These are phyloP conservation scores for Dissostichus mawsoni DNA, from an alignment of 2,113 vertebrate genomes.

Conservation along the genomic window DNA sequence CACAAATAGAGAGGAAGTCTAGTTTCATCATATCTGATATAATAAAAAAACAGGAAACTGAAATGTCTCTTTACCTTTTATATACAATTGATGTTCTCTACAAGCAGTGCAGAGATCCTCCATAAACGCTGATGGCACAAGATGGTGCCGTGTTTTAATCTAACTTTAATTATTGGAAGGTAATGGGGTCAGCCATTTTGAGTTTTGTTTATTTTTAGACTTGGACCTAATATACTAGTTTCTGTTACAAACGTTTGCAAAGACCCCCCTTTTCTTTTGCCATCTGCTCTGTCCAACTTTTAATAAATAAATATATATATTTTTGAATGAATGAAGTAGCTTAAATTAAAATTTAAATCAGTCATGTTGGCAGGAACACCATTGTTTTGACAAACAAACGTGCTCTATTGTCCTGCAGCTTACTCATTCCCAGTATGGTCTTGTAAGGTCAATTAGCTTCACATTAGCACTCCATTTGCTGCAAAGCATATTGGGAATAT, in stretches of 20 bases:
- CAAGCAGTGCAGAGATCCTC: not conserved
- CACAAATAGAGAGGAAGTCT: not conserved
- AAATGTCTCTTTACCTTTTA: not conserved
- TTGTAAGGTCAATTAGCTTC: slow-evolving; percentile 12
- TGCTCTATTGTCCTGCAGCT: slow-evolving; percentile 28
- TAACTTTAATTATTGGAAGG: slow-evolving; percentile 17
- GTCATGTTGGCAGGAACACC: slow-evolving; percentile 13
- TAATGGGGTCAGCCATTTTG: slow-evolving; percentile 17
- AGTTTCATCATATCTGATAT: not conserved
- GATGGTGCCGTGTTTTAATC: slow-evolving; percentile 35
- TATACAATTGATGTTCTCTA: no score
- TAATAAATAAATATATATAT: slow-evolving; percentile 17
- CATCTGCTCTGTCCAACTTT: slow-evolving; percentile 36
- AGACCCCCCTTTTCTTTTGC: slow-evolving; percentile 12
- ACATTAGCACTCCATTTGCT: slow-evolving; percentile 5
- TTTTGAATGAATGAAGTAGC: slow-evolving; percentile 10
- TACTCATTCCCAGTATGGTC: slow-evolving; percentile 1
- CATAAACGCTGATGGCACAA: not conserved
- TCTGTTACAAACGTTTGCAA: slow-evolving; percentile 11
- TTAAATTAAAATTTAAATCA: slow-evolving; percentile 27
- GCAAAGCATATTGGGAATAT: not conserved
- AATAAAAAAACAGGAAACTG: not conserved
- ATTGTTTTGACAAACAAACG: slow-evolving; percentile 15
- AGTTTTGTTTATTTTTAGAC: slow-evolving; percentile 30
- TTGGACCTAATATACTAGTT: slow-evolving; percentile 26